phyloP scores from a whole-genome alignment of 2,888 invertebrate genomes.

The Operophtera brumata region DNA sequence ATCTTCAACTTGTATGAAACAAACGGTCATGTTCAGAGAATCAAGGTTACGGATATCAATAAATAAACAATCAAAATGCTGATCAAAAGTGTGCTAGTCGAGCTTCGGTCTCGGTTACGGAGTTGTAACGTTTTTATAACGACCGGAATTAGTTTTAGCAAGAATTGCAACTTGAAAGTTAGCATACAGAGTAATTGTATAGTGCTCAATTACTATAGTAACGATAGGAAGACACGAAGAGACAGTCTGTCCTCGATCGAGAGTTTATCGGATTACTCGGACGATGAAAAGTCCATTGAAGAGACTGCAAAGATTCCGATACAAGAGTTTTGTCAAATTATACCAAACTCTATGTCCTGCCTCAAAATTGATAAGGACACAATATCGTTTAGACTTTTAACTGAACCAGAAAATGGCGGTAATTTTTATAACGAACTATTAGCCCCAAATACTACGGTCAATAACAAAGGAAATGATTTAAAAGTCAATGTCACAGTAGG shows the following conservation, averaged over 20 bases:
- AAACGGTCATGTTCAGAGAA: slow-evolving; percentile 75
- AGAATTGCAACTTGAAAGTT: slow-evolving; percentile 70
- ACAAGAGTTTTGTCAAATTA: slow-evolving; percentile 66
- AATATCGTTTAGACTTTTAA: slow-evolving; percentile 72
- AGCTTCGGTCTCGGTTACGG: slow-evolving; percentile 80
- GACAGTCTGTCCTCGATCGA: slow-evolving; percentile 74
- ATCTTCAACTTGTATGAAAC: slow-evolving; percentile 84
- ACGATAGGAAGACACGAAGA: slow-evolving; percentile 50
- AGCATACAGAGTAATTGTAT: slow-evolving; percentile 72
- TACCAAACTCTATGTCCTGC: slow-evolving; percentile 77
- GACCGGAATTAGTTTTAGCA: slow-evolving; percentile 66
- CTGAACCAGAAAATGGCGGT: slow-evolving; percentile 69
- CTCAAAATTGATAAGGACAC: slow-evolving; percentile 71
- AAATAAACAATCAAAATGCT: slow-evolving; percentile 63
- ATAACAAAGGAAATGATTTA: slow-evolving; percentile 43
- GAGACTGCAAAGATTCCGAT: slow-evolving; percentile 60
- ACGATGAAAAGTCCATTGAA: slow-evolving; percentile 58
- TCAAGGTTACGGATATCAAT: slow-evolving; percentile 59
- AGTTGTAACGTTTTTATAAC: slow-evolving; percentile 82
- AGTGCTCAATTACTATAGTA: slow-evolving; percentile 66
- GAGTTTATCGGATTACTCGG: slow-evolving; percentile 71
- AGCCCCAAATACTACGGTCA: slow-evolving; percentile 27
- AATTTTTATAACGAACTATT: slow-evolving; percentile 72
- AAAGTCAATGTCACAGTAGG: slow-evolving; percentile 56
- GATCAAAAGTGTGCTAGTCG: slow-evolving; percentile 78